phyloP scores from a whole-genome alignment of 2,888 invertebrate species.

The Agonopterix arenella region DNA sequence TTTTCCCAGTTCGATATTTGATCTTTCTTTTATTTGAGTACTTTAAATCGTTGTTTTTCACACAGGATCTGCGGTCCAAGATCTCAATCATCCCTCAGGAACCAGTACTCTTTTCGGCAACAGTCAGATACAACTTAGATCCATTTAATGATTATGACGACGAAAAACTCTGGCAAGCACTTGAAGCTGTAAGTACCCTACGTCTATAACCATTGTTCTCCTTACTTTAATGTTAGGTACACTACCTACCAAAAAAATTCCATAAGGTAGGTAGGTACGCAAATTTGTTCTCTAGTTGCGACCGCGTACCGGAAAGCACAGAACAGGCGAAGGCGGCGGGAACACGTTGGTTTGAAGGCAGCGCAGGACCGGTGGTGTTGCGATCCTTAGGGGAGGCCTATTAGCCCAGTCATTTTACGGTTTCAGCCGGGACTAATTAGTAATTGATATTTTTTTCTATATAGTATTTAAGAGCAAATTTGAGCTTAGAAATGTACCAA shows the following conservation, averaged over 20 bases:
- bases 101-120: constrained; percentile 84
- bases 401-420: too few species aligned
- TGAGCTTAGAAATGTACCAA: too few species aligned
- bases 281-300: not conserved
- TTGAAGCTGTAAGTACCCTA: constrained; percentile 79
- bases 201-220: not conserved
- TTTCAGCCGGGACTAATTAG: too few species aligned
- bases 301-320: too few species aligned
- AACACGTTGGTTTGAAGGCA: too few species aligned
- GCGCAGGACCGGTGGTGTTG: too few species aligned
- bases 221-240: not conserved
- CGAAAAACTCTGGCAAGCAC: constrained; percentile 81
- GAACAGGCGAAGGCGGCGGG: too few species aligned
- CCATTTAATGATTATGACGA: constrained; percentile 84
- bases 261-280: not conserved
- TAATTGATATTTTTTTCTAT: too few species aligned
- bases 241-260: not conserved
- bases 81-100: constrained; percentile 88
- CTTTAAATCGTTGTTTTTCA: constrained; percentile 1
- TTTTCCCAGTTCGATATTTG: not conserved
- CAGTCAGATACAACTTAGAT: constrained; percentile 84
- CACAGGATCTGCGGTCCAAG: constrained; percentile 77
- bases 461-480: too few species aligned
- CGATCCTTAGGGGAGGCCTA: too few species aligned
- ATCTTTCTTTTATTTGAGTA: not conserved